Percentiles rank a stretch among this genome's conserved stretches.
Conservation (phyloP, 2,888 invertebrate genomes). For the Lordiphosa andalusiaca region DNA sequence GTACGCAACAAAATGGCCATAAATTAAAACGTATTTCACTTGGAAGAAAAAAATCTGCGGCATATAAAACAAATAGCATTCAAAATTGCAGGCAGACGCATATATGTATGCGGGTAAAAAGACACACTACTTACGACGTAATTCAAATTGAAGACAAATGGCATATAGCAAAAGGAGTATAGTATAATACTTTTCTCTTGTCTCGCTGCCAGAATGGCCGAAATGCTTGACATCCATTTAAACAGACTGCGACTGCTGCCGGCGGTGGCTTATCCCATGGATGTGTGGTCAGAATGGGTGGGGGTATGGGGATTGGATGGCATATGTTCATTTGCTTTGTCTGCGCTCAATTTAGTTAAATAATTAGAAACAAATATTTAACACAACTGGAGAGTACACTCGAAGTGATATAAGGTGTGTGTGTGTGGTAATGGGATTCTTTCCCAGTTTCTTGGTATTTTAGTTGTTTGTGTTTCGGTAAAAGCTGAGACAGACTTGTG, state of each 20-base stretch:
- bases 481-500: no score
- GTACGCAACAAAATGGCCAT: constrained; percentile 56
- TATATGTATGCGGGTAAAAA: constrained; percentile 25
- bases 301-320: no score
- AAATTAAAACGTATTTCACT: constrained; percentile 77
- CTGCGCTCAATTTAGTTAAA: no score
- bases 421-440: no score
- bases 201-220: constrained; percentile 43
- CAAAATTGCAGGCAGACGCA: constrained; percentile 60
- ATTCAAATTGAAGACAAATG: constrained; percentile 60
- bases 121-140: constrained; percentile 37
- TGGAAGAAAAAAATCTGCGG: constrained; percentile 73
- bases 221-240: constrained; percentile 47
- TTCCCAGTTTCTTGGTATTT: constrained; percentile 13
- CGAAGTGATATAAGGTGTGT: no score
- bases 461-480: no score
- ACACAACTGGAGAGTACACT: no score
- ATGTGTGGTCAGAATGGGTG: not conserved
- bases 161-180: constrained; percentile 31
- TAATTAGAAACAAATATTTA: not conserved
- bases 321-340: no score
- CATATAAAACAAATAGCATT: constrained; percentile 68
- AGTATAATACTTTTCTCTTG: constrained; percentile 22
- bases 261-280: constrained; percentile 4
- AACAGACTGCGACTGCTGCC: constrained; percentile 28